Base-by-base conservation (phyloP, 2,113 vertebrate genomes). In the Sinocyclocheilus anophthalmus region DNA sequence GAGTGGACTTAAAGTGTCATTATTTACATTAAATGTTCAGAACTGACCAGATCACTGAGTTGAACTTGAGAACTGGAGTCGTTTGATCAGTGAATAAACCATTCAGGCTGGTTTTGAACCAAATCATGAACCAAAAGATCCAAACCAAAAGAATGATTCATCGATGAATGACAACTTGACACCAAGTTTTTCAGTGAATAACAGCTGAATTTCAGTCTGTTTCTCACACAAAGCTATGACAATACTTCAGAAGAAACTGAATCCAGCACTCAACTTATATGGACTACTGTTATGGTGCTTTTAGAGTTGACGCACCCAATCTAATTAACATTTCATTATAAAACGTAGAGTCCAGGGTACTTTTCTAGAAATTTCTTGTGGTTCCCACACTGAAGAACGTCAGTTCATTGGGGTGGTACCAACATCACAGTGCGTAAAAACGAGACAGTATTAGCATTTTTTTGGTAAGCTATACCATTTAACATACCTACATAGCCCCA, bases 291-390 rank as follows among this genome's bases (percentile, higher is more conserved):
- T 45, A 45, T 73, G 70, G 39, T 73, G 22, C n/a, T 8, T 50
- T 76, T 76, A 76, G 13, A 76, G 39, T 50, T 26, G 72, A 48
- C 72, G 42, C 12, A n/a, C 72, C 72, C 72, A 16, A 42, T 48
- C 42, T 76, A n/a, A 76, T 76, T 76, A 76, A 50, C 39, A n/a
- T 75, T 75, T 48, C 72, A 75, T 48, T 75, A 75, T 14, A 48
- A 2, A 2, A 45, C 39, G 45, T n/a, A 45, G 3, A 75, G 11
- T n/a, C 72, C 12, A 13, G 42, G 72, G 72, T 26, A 48, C n/a
- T n/a, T 76, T 76, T n/a, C 13, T 24, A 50, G 39, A 76, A 50
- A 76, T 50, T 50, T 16, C 42, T n/a, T 76, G 6, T 8, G 1
- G 22, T 76, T 26, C 13, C 13, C 72, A 76, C 72, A 50, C n/a